These are phyloP conservation scores for Akabosia matsudoensis DNA, from an alignment of 1,140 invertebrate species.

Conservation along the genomic window DNA sequence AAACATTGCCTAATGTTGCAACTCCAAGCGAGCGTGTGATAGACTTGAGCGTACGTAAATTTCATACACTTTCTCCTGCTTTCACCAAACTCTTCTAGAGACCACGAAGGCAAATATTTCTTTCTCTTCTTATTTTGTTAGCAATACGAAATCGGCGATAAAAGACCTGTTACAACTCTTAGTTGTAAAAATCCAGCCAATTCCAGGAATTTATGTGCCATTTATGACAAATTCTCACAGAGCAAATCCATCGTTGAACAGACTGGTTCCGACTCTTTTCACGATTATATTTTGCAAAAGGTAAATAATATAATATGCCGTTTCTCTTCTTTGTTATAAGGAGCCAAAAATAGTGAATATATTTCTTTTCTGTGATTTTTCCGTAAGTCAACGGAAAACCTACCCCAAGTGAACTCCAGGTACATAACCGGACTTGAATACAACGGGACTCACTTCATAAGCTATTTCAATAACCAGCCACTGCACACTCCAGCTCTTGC, in stretches of 20 bases:
- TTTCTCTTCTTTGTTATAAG: background rate
- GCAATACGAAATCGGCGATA: background rate
- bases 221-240: background rate
- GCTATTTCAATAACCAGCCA: conserved; percentile 56
- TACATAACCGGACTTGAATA: conserved; percentile 47
- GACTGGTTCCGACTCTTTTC: background rate
- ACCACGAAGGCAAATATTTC: too few relatives aligned
- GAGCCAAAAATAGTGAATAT: too few relatives aligned
- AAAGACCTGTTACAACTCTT: background rate
- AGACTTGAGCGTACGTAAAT: background rate
- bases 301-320: background rate
- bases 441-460: conserved; percentile 30
- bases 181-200: background rate
- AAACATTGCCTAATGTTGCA: conserved; percentile 32
- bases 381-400: conserved; percentile 33
- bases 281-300: background rate
- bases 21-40: conserved; percentile 2
- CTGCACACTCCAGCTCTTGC: conserved; percentile 54
- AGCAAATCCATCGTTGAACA: background rate
- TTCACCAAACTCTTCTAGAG: too few relatives aligned
- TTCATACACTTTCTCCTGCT: too few relatives aligned
- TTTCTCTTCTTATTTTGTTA: background rate
- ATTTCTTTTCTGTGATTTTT: background rate
- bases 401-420: conserved; percentile 49
- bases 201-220: too few relatives aligned